Conservation (phyloP, 2,113 vertebrate genomes). For the Calyptomena viridis region DNA sequence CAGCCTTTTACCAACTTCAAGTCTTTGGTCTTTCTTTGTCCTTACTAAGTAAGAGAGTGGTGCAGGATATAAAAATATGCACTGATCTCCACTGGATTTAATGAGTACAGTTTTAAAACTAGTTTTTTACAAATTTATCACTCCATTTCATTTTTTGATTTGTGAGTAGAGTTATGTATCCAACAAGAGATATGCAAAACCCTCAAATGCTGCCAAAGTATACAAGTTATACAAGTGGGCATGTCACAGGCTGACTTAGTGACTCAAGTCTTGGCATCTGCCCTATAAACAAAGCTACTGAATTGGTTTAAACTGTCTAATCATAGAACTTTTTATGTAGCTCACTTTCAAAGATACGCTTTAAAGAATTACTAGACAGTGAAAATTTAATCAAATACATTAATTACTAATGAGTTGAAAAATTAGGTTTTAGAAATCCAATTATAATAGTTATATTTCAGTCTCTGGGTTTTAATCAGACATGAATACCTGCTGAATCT, state of each 20-base stretch:
- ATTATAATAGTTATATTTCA: background rate
- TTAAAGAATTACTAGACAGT: constrained; percentile 36
- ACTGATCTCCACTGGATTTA: background rate
- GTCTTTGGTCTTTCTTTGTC: background rate
- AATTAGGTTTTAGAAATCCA: background rate
- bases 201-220: constrained; percentile 15
- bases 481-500: background rate
- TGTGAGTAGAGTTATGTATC: background rate
- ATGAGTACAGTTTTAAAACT: background rate
- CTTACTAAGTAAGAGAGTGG: background rate
- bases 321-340: background rate
- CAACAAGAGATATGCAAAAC: background rate
- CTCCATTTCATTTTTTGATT: background rate
- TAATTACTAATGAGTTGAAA: background rate
- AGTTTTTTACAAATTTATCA: constrained; percentile 4
- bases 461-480: background rate
- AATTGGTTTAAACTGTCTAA: background rate
- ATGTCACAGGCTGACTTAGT: constrained; percentile 56
- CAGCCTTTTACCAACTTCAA: background rate
- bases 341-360: background rate
- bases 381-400: background rate
- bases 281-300: constrained; percentile 55
- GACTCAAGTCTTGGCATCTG: constrained; percentile 58
- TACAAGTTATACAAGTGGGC: constrained; percentile 49
- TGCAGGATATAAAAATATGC: background rate